These are phyloP conservation scores for Dendrocincla fuliginosa DNA, from an alignment of 2,797 vertebrate species.

Conservation along the genomic window DNA sequence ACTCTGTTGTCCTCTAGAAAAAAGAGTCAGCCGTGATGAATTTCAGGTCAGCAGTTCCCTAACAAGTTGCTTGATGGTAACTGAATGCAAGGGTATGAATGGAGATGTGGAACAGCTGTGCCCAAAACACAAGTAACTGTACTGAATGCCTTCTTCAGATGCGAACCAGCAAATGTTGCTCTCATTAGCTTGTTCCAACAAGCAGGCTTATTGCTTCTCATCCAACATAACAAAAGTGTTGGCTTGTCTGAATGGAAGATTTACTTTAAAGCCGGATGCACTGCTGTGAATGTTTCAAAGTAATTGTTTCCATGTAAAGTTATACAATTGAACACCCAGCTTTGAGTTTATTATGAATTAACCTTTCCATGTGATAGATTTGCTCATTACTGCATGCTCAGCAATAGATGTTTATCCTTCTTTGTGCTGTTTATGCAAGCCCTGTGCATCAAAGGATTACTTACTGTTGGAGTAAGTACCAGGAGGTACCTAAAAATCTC, in stretches of 20 bases:
- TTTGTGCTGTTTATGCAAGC: neutral
- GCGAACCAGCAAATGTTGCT: neutral
- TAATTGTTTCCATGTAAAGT: neutral
- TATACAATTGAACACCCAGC: neutral
- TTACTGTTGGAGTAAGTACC: neutral
- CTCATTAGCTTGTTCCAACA: neutral
- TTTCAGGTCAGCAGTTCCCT: neutral
- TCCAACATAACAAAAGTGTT: neutral
- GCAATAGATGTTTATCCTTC: neutral
- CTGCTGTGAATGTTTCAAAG: neutral
- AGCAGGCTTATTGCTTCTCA: neutral
- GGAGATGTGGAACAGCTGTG: neutral
- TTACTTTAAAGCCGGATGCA: neutral
- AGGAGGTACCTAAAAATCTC: neutral
- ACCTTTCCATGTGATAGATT: neutral
- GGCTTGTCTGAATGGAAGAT: neutral
- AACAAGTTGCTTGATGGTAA: neutral
- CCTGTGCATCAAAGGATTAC: accelerated
- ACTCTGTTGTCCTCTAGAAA: neutral
- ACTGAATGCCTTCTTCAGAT: neutral
- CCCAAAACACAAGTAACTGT: neutral
- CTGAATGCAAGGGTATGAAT: neutral
- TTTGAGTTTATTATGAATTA: neutral
- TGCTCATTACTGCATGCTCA: neutral
- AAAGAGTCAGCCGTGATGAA: neutral